Evolutionary conservation across 2,888 invertebrate species (phyloP), one percentile per base, ranked within the genome.

Genomic region (Leptogaster cylindrica): DNA sequence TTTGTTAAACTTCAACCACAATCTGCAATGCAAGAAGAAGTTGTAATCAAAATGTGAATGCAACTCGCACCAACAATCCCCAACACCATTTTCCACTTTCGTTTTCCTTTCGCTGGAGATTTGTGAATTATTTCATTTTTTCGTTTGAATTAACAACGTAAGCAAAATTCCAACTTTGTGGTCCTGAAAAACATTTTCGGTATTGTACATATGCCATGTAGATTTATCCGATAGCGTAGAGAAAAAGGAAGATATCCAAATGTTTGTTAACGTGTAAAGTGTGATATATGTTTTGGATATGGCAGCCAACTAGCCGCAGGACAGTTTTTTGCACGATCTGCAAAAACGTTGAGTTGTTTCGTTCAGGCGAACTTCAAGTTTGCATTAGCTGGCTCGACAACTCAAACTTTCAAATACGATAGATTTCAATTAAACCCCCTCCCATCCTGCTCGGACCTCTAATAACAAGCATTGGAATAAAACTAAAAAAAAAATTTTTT

Each of bases 371-470:
- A n/a, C n/a, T n/a, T n/a, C n/a, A n/a, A n/a, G n/a, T n/a, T n/a
- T n/a, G n/a, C n/a, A n/a, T n/a, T n/a, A n/a, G n/a, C n/a, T n/a
- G n/a, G n/a, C n/a, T n/a, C n/a, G n/a, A 12, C 18, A 46, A 16
- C 8, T 46, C 25, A 55, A 61, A 61, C 18, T 39, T 27, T 41
- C 28, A 61, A 61, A 36, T 61, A 4, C 61, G 28, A 44, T 61
- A 27, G 61, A 27, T 61, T 61, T 61, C 61, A 61, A 61, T 61
- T 61, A 61, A 61, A 61, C n/a, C n/a, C n/a, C n/a, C n/a, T n/a
- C n/a, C n/a, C n/a, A n/a, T n/a, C n/a, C n/a, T n/a, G n/a, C n/a
- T 8, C 27, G 25, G 14, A 44, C 20, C 6, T n/a, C 44, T 28
- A 25, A 61, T 61, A 61, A 61, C 27, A 41, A 27, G 12, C 61